phyloP scores from a whole-genome alignment of 2,113 vertebrate genomes.

The Seriola quinqueradiata region DNA sequence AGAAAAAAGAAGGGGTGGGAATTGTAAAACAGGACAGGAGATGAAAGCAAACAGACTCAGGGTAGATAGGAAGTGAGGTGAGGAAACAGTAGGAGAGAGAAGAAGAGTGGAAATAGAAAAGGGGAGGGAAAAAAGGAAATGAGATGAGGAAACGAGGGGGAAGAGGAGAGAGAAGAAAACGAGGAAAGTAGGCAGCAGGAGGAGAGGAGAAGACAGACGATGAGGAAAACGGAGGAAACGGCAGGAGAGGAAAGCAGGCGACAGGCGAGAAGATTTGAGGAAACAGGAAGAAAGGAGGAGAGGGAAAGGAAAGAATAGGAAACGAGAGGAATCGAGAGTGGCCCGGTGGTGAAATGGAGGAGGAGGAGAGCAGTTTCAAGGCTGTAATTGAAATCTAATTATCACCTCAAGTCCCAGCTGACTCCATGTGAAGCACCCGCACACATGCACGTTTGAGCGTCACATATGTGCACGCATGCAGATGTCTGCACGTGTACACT shows the following conservation, averaged over 20 bases:
- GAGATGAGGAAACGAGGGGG: not conserved
- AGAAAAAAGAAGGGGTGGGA: not conserved
- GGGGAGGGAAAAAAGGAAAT: not conserved
- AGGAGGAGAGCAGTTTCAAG: conserved; percentile 68
- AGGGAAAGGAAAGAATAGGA: not conserved
- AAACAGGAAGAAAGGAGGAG: not conserved
- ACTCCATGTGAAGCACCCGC: conserved; percentile 50
- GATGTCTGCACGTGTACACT: conserved; percentile 61
- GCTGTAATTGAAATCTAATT: conserved; percentile 86
- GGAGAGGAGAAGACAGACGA: no score
- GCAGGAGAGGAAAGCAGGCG: not conserved
- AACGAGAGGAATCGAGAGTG: conserved; percentile 5
- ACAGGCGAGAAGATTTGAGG: not conserved
- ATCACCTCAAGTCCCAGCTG: conserved; percentile 82
- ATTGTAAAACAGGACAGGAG: not conserved
- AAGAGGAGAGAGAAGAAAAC: no score
- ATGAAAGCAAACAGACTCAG: not conserved
- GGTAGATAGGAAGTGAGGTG: not conserved
- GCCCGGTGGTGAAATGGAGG: conserved; percentile 50
- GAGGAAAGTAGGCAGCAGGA: no score
- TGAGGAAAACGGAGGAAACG: not conserved
- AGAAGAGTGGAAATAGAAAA: not conserved
- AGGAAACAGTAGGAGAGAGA: not conserved
- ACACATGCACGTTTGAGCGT: conserved; percentile 16
- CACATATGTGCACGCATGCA: conserved; percentile 44